phyloP scores from a whole-genome alignment of 2,888 invertebrate genomes.

The Pogonocherus hispidulus region DNA sequence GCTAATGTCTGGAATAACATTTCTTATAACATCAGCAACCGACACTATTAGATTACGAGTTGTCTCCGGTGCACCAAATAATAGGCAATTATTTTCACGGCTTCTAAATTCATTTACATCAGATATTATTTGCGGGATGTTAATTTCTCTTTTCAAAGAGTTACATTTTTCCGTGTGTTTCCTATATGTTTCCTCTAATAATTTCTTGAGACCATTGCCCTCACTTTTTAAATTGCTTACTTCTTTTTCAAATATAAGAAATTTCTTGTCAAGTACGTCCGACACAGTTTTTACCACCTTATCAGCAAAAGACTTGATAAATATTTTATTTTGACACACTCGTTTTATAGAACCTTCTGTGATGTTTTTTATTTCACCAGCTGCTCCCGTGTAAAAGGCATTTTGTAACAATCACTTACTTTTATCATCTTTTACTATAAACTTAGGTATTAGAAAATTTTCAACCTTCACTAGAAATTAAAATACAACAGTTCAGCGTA shows the following conservation, averaged over 20 bases:
- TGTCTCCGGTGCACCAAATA: too few species aligned
- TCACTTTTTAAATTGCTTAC: neutral
- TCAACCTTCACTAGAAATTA: too few species aligned
- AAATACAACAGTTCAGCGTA: too few species aligned
- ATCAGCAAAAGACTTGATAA: neutral
- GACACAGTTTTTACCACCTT: neutral
- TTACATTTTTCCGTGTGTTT: neutral
- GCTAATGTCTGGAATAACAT: too few species aligned
- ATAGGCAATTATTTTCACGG: too few species aligned
- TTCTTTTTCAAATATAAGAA: neutral
- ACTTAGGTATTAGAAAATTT: too few species aligned
- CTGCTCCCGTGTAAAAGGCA: neutral
- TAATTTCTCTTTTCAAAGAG: neutral
- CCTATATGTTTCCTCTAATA: neutral
- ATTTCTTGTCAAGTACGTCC: neutral
- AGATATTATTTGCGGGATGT: too few species aligned
- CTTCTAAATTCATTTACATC: neutral
- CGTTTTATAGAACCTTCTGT: neutral
- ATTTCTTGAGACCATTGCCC: neutral
- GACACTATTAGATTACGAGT: too few species aligned
- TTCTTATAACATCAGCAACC: too few species aligned
- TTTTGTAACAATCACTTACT: too few species aligned
- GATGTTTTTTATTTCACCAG: neutral
- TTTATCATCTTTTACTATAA: too few species aligned
- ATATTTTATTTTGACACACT: neutral